Evolutionary conservation across 2,888 invertebrate genomes (phyloP), one percentile per base, ranked within the genome.

Genomic region (Mythimna pallens): DNA sequence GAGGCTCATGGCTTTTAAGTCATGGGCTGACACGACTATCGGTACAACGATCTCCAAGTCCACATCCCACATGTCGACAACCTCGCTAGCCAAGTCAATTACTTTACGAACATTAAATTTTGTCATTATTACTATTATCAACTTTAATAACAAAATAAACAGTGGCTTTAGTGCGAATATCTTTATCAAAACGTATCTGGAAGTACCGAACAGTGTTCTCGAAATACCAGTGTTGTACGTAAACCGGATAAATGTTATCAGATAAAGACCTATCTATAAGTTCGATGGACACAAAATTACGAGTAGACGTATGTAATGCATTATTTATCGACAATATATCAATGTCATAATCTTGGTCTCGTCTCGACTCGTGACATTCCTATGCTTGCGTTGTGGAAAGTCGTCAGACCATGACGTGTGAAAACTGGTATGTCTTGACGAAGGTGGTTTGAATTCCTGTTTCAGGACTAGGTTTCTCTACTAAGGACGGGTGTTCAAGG

Each of bases 281-380:
- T 81, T 81, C 69, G 77, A 47, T 80, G 67, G 5, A 63, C 67
- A 80, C 57, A 57, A 77, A 57, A 22, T 30, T 57, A 14, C 22
- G 12, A 52, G 36, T 47, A 66, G 22, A 65, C 57, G 8, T 43
- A 47, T 52, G 52, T 14, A 20, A 40, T 47, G 47, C 25, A 36
- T 36, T 52, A 52, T 62, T 43, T 75, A 57, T 52, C 34, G n/a
- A 6, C 9, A 30, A 78, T 70, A 62, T 78, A 72, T 61, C 34
- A 22, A 17, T 70, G 70, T 73, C 20, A 25, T 57, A 62, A 78
- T 79, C 57, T 73, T 79, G 0, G 40, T 54, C 40, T 30, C 40
- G 40, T 54, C 40, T 30, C 40, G 14, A 10, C 50, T 65, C 54
- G 54, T 47, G 40, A 20, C 64, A 54, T 47, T 54, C 22, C n/a